phyloP scores from a whole-genome alignment of 2,797 vertebrate species.

The Acanthurus leucopareius region DNA sequence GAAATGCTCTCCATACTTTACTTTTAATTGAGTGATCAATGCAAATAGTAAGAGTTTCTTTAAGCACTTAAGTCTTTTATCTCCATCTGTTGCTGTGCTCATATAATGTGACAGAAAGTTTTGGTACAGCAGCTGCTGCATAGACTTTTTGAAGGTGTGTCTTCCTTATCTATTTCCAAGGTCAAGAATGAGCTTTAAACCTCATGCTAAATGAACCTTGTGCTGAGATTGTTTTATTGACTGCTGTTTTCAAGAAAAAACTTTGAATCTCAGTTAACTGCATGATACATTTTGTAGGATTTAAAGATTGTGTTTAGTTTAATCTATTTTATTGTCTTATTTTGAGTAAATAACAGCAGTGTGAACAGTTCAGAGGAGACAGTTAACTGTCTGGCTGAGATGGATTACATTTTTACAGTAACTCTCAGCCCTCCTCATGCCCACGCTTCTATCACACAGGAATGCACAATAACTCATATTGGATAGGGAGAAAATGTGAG shows the following conservation, averaged over 20 bases:
- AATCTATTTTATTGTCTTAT: not conserved
- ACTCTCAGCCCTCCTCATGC: not conserved
- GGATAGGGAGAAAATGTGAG: constrained; percentile 15
- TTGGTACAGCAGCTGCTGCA: not conserved
- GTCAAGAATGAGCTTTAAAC: no score
- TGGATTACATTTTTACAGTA: constrained; percentile 37
- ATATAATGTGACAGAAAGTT: not conserved
- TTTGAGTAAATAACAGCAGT: not conserved
- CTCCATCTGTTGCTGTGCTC: not conserved
- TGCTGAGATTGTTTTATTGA: not conserved
- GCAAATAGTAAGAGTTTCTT: no score
- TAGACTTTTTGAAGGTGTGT: not conserved
- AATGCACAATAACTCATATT: constrained; percentile 41
- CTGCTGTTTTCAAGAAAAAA: not conserved
- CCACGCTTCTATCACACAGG: constrained; percentile 32
- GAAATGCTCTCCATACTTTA: no score
- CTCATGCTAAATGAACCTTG: no score
- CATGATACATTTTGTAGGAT: not conserved
- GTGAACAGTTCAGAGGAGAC: constrained; percentile 13
- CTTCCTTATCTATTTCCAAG: no score
- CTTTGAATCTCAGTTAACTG: not conserved
- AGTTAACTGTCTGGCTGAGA: not conserved
- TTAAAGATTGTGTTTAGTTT: not conserved
- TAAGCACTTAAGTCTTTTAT: not conserved
- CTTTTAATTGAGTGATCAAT: no score